These are phyloP conservation scores for Parthenolecanium corni DNA, from an alignment of 2,888 invertebrate species.

Conservation along the genomic window DNA sequence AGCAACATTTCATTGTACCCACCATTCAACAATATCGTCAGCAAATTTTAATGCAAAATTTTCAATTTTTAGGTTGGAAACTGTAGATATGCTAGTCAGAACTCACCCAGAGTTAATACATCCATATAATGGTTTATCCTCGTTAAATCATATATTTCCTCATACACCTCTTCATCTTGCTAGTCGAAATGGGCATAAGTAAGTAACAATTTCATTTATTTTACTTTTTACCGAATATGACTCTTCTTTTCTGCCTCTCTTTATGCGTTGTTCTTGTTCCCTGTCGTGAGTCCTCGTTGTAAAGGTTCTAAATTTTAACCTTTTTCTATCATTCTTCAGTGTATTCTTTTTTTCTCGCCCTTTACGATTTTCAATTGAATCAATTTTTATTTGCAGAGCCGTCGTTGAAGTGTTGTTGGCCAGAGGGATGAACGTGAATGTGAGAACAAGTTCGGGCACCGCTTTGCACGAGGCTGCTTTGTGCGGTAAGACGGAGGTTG, in stretches of 20 bases:
- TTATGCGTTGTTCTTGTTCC: too few species aligned
- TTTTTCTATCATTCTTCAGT: not conserved
- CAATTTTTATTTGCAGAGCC: slow-evolving; percentile 43
- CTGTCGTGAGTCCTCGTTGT: too few species aligned
- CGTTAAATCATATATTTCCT: slow-evolving; percentile 46
- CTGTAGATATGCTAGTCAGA: slow-evolving; percentile 73
- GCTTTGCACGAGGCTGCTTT: slow-evolving; percentile 88
- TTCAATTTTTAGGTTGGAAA: slow-evolving; percentile 53
- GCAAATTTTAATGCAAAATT: not conserved
- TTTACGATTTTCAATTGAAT: not conserved
- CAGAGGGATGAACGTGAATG: slow-evolving; percentile 79
- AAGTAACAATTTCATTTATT: slow-evolving; percentile 41
- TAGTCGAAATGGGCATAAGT: slow-evolving; percentile 84
- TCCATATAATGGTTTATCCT: slow-evolving; percentile 45
- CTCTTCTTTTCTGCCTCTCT: too few species aligned
- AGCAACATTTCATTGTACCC: too few species aligned
- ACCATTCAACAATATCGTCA: too few species aligned
- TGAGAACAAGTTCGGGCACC: slow-evolving; percentile 72
- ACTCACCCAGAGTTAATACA: slow-evolving; percentile 73
- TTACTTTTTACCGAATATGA: too few species aligned
- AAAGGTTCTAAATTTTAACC: too few species aligned
- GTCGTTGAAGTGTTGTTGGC: slow-evolving; percentile 72
- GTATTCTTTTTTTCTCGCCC: slow-evolving; percentile 3
- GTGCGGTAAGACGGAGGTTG: slow-evolving; percentile 81
- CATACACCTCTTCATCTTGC: slow-evolving; percentile 88